Base-by-base conservation (phyloP, 2,113 vertebrate species). In the Nesoenas mayeri region DNA sequence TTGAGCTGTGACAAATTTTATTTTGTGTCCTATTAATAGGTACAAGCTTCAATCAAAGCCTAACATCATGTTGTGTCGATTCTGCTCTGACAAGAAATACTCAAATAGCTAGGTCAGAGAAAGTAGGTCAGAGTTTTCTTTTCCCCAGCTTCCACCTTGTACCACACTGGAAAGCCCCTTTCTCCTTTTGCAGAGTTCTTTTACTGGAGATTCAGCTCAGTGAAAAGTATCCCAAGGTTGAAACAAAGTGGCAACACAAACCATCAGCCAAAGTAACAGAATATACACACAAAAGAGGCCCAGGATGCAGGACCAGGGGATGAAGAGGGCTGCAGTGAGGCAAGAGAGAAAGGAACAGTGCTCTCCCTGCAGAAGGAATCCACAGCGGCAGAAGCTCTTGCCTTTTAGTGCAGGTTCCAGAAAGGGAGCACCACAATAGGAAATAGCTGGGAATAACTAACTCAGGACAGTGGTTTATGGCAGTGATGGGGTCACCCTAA, bases 51-150 rank as follows among this genome's bases (percentile, higher is more conserved):
- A 91, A 19, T 82, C 70, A 85, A 93, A 83, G 51, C 29, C 67
- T 79, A 62, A 77, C 44, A 73, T 48, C 85, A 70, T 73, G n/a
- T 82, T 93, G 62, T 66, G 85, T 50, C 2, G 1, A 56, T 73
- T 50, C 9, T n/a, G 20, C 44, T 81, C 31, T 62, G 54, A 80
- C 58, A 78, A 91, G 67, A 18, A 73, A 47, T 42, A 77, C 29
- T 62, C 31, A 83, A 85, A 85, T 66, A 83, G 79, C 47, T 88
- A 64, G 87, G 87, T 85, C 87, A 89, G 40, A 83, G 47, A 90
- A 95, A 93, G 74, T 73, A 90, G 94, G 79, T 85, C 71, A 90
- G 64, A 78, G 18, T 32, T 91, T 91, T 87, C 61, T 88, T 73
- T 91, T 50, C 11, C 26, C 9, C 9, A 73, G 19, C 26, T 42